phyloP scores from a whole-genome alignment of 2,888 invertebrate species.

The Daptonema setosum region DNA sequence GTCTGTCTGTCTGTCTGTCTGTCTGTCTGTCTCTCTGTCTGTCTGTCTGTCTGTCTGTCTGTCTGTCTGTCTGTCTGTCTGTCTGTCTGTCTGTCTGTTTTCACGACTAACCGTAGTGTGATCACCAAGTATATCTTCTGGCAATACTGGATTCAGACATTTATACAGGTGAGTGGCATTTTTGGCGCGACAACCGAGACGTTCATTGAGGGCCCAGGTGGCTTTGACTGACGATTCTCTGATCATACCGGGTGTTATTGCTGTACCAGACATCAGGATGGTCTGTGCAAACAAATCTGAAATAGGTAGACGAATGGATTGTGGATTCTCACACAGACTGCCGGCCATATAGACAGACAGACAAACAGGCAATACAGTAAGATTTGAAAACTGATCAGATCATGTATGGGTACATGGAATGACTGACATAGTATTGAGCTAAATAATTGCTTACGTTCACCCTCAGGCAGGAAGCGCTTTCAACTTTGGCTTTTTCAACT shows the following conservation, averaged over 20 bases:
- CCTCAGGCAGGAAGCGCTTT: too few species aligned
- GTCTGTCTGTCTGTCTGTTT: neutral
- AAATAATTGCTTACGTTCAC: too few species aligned
- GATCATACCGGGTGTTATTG: conserved; percentile 23
- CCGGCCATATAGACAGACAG: too few species aligned
- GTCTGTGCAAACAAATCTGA: conserved; percentile 8
- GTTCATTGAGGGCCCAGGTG: conserved; percentile 21
- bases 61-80: neutral
- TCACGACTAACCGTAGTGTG: conserved; percentile 8
- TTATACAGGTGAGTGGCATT: conserved; percentile 23
- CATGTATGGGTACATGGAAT: too few species aligned
- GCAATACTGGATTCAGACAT: conserved; percentile 21
- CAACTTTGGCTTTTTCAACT: too few species aligned
- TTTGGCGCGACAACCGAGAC: conserved; percentile 17
- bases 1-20: too few species aligned
- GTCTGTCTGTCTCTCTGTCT: neutral
- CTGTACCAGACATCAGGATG: conserved; percentile 25
- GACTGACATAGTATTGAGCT: too few species aligned
- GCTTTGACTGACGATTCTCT: conserved; percentile 25
- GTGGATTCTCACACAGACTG: too few species aligned
- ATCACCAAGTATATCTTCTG: conserved; percentile 21
- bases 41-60: neutral
- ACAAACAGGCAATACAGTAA: too few species aligned
- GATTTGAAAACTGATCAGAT: too few species aligned
- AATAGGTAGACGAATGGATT: too few species aligned